Percentiles rank a stretch among this genome's conserved stretches.
Evolutionary conservation across 1,140 invertebrate species (phyloP).

Genomic region (Macrobrachium nipponense): DNA sequence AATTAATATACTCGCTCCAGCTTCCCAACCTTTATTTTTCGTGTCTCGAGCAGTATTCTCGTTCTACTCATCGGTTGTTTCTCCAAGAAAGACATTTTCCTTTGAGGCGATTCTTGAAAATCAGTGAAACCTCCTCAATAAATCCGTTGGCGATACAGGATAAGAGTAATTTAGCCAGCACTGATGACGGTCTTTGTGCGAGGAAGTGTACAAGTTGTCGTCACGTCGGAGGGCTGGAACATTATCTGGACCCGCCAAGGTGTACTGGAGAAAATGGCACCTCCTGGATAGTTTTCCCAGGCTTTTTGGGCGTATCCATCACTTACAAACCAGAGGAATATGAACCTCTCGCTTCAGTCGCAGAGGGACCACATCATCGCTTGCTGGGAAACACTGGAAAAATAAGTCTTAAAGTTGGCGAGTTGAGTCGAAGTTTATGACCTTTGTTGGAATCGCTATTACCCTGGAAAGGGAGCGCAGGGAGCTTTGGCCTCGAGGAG

Average conservation of each 20-base stretch:
- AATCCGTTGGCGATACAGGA: too few species aligned
- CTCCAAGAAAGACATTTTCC: too few species aligned
- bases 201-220: conserved; percentile 44
- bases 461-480: conserved; percentile 16
- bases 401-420: conserved; percentile 44
- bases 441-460: conserved; percentile 52
- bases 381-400: conserved; percentile 26
- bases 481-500: neutral
- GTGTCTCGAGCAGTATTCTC: too few species aligned
- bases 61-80: too few species aligned
- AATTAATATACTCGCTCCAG: too few species aligned
- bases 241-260: conserved; percentile 42
- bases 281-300: conserved; percentile 44
- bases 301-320: neutral
- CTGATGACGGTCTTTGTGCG: conserved; percentile 22
- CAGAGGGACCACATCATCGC: neutral
- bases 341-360: neutral
- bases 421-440: conserved; percentile 55
- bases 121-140: too few species aligned
- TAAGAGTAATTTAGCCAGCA: too few species aligned
- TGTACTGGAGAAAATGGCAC: conserved; percentile 47
- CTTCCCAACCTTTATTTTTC: too few species aligned
- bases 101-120: too few species aligned
- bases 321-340: neutral
- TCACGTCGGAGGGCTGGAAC: conserved; percentile 39